phyloP scores from a whole-genome alignment of 1,140 invertebrate species.

The Drosophila ercepeae region DNA sequence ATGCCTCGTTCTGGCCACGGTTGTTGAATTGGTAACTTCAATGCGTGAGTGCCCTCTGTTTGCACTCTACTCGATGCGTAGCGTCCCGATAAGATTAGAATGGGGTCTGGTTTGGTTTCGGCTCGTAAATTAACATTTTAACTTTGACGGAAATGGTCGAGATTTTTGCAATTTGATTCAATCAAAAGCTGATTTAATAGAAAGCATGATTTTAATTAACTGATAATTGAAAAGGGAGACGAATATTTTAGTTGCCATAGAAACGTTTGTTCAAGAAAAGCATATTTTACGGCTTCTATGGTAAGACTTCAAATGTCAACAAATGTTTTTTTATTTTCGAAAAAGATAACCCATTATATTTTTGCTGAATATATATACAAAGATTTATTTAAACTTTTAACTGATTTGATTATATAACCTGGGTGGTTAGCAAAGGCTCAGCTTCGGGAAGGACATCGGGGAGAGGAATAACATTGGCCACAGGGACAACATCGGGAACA shows the following conservation, averaged over 20 bases:
- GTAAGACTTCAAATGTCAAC: no score
- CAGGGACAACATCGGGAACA: slow-evolving; percentile 5
- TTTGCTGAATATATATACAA: slow-evolving; percentile 22
- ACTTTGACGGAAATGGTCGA: not conserved
- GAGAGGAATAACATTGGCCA: not conserved
- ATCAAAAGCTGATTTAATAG: not conserved
- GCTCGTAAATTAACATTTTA: slow-evolving; percentile 16
- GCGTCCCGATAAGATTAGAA: slow-evolving; percentile 32
- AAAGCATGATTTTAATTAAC: not conserved
- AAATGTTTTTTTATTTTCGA: no score
- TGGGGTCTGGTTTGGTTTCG: slow-evolving; percentile 7
- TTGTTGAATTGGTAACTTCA: slow-evolving; percentile 38
- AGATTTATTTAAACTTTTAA: slow-evolving; percentile 14
- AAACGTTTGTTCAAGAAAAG: not conserved
- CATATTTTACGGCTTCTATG: no score
- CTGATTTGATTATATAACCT: slow-evolving; percentile 12
- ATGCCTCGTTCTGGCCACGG: slow-evolving; percentile 7
- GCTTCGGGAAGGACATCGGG: slow-evolving; percentile 6
- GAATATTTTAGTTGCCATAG: not conserved
- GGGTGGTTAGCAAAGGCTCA: slow-evolving; percentile 2
- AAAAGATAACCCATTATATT: not conserved
- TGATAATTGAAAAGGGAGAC: not conserved
- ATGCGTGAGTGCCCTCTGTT: slow-evolving; percentile 31
- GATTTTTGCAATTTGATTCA: slow-evolving; percentile 2
- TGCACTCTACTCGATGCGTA: slow-evolving; percentile 30